Conservation (phyloP, 2,113 vertebrate genomes). For the Aramus guarauna region DNA sequence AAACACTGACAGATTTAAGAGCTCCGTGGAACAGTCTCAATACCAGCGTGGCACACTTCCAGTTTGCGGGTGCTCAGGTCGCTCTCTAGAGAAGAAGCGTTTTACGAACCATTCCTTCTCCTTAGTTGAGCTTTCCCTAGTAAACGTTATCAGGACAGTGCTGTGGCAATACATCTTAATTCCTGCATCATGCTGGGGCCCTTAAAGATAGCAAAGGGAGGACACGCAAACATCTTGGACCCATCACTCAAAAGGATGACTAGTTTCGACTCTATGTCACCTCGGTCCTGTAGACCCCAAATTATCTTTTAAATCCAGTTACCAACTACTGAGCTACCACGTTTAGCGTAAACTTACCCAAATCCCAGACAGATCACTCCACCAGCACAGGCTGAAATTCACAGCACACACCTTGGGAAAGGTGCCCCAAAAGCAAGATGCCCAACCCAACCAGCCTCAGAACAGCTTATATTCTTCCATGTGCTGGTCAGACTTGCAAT, state of each 20-base stretch:
- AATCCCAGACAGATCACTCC: not conserved
- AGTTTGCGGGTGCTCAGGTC: not conserved
- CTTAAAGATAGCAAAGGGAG: not conserved
- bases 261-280: not conserved
- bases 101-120: not conserved
- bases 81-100: fast-evolving
- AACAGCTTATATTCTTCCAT: not conserved
- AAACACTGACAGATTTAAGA: not conserved
- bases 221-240: fast-evolving
- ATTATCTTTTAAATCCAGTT: not conserved
- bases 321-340: not conserved
- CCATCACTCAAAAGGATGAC: not conserved
- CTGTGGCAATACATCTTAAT: not conserved
- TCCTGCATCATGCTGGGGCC: not conserved
- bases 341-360: fast-evolving
- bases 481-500: not conserved
- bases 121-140: not conserved
- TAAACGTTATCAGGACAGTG: not conserved
- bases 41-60: not conserved
- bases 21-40: not conserved
- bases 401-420: not conserved
- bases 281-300: not conserved
- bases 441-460: not conserved
- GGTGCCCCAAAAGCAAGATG: not conserved
- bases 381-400: not conserved